A percentile compares a stretch with the other conserved stretches of the same genome.
phyloP scores from a whole-genome alignment of 2,888 invertebrate genomes.

The Scrobipalpa costella region DNA sequence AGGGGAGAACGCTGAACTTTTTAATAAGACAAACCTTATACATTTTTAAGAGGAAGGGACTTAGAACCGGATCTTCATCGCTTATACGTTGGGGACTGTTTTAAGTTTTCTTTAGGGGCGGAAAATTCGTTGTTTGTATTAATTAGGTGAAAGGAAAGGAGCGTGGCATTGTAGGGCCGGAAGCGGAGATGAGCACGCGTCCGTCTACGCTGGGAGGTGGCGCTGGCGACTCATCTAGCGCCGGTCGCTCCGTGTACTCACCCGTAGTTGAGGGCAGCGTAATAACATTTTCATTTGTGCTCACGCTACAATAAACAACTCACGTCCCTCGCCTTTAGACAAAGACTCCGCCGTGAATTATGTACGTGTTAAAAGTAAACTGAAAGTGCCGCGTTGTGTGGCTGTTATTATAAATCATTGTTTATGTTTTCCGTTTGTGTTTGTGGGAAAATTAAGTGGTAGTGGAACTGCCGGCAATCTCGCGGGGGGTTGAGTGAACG shows the following conservation, averaged over 20 bases:
- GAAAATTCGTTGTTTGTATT: conserved; percentile 1
- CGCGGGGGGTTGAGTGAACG: conserved; percentile 56
- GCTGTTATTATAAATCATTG: conserved; percentile 81
- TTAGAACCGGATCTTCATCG: conserved; percentile 3
- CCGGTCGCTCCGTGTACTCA: conserved; percentile 47
- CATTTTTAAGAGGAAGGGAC: not conserved
- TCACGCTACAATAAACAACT: conserved; percentile 80
- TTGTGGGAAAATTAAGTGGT: conserved; percentile 75
- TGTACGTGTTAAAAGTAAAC: conserved; percentile 82
- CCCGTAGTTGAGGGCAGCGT: conserved; percentile 63
- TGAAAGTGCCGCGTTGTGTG: conserved; percentile 79
- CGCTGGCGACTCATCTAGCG: conserved; percentile 27
- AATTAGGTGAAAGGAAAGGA: conserved; percentile 34
- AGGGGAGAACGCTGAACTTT: conserved; percentile 4
- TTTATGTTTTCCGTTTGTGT: conserved; percentile 81
- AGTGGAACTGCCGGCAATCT: conserved; percentile 71
- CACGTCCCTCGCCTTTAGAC: conserved; percentile 79
- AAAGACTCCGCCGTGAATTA: conserved; percentile 80
- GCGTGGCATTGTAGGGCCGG: conserved; percentile 10
- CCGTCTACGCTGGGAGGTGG: not conserved
- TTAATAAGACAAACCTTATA: not conserved
- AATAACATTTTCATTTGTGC: conserved; percentile 80
- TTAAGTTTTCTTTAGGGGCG: not conserved
- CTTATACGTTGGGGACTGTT: not conserved
- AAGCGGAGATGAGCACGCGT: conserved; percentile 20